phyloP scores from a whole-genome alignment of 1,140 invertebrate species.

The Drosophila ironensis region DNA sequence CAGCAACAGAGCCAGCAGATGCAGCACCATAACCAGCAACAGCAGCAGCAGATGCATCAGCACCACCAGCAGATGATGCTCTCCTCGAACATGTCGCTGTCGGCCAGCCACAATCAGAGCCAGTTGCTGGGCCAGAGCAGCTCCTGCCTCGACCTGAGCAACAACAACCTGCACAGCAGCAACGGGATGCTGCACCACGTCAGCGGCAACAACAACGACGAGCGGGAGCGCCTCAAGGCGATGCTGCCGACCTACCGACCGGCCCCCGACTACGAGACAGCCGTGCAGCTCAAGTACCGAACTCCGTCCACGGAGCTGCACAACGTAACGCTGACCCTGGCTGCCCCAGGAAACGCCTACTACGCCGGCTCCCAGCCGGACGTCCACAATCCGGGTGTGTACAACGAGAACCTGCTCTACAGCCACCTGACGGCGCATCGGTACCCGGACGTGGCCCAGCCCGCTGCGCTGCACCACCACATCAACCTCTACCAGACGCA shows the following conservation, averaged over 20 bases:
- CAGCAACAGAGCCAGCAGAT: conserved; percentile 30
- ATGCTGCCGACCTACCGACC: conserved; percentile 94
- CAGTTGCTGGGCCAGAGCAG: conserved; percentile 85
- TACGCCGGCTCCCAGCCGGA: conserved; percentile 79
- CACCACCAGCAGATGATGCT: conserved; percentile 55
- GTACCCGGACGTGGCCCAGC: conserved; percentile 85
- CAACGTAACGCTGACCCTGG: conserved; percentile 58
- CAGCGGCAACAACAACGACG: conserved; percentile 52
- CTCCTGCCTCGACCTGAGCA: conserved; percentile 87
- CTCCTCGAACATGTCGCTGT: conserved; percentile 73
- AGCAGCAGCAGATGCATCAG: conserved; percentile 40
- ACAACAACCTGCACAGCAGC: conserved; percentile 81
- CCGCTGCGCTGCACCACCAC: conserved; percentile 78
- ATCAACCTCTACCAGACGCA: conserved; percentile 61
- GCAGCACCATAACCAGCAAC: conserved; percentile 25
- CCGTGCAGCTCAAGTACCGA: conserved; percentile 91
- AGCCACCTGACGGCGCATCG: conserved; percentile 71
- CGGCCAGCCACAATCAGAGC: conserved; percentile 69
- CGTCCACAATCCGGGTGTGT: conserved; percentile 65
- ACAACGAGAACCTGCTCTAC: conserved; percentile 58
- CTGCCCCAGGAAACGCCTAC: conserved; percentile 55
- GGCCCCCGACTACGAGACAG: conserved; percentile 96
- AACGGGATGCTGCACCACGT: conserved; percentile 60
- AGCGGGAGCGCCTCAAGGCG: conserved; percentile 83
- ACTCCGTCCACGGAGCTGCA: conserved; percentile 82